These are phyloP conservation scores for Lepidurus couesii DNA, from an alignment of 1,140 invertebrate species.

Conservation along the genomic window DNA sequence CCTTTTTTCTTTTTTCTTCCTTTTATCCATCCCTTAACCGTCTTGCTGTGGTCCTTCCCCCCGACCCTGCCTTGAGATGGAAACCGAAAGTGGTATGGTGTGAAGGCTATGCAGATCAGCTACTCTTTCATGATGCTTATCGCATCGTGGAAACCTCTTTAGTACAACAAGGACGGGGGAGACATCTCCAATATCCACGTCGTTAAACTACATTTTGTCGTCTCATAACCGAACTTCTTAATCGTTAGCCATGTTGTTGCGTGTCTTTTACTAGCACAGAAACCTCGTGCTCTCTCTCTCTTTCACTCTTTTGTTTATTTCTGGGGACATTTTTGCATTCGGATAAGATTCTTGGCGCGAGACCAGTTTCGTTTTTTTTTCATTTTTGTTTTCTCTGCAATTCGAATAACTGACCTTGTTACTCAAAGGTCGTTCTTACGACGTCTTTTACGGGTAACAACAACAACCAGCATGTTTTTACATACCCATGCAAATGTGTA, in stretches of 20 bases:
- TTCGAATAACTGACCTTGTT: background rate
- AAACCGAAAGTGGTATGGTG: constrained; percentile 21
- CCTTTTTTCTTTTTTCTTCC: background rate
- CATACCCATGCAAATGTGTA: background rate
- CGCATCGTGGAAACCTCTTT: constrained; percentile 1
- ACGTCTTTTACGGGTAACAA: background rate
- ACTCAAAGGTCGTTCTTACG: background rate
- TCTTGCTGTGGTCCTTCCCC: background rate
- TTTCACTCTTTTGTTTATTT: background rate
- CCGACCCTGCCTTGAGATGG: background rate
- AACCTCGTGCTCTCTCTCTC: background rate
- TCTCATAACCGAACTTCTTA: background rate
- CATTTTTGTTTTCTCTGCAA: constrained; percentile 2
- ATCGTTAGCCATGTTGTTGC: background rate
- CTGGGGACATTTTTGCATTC: background rate
- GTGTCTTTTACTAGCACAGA: background rate
- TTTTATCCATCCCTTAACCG: background rate
- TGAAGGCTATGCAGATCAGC: constrained; percentile 21
- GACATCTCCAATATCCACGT: background rate
- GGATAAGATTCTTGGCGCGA: background rate
- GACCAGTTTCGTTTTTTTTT: background rate
- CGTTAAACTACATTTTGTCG: background rate
- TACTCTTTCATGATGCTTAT: constrained; percentile 22
- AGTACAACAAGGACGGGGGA: background rate
- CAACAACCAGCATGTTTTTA: background rate